Base-by-base conservation (phyloP, 2,797 vertebrate species). In the Onychomys torridus region DNA sequence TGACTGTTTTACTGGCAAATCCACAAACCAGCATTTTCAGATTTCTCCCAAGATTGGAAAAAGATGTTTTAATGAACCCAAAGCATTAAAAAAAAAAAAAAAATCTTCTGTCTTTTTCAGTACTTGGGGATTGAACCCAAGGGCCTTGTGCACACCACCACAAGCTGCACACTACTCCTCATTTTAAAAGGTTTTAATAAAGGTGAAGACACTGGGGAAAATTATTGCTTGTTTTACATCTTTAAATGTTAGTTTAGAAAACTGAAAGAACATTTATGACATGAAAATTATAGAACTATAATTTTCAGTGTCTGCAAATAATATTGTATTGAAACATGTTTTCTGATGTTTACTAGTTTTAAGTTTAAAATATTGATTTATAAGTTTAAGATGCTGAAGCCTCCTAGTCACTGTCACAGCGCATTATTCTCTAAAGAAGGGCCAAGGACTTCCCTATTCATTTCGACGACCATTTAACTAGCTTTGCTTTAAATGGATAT, bases 331-430 rank as follows among this genome's bases (percentile, higher is more conserved):
- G 37, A 76, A 61, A 34, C 82, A 61, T 0, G 40, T 95, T 88
- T 97, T 94, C 29, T 91, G 91, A 88, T 82, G 34, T 75, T 89
- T 93, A 81, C 27, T 91, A 6, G 43, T 85, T 96, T 93, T 95
- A 94, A 63, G 5, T 94, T 97, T 79, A 93, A 92, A 65, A 77
- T 96, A 81, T 78, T 79, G 57, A 95, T 78, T 91, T 32, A 82
- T 16, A 90, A 61, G 76, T 84, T 14, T 40, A 87, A 90, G 57
- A 95, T 43, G 17, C 49, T 86, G 90, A 95, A 77, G 90, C 2
- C 25, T 57, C 43, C 19, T 83, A 71, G 67, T 87, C 46, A n/a
- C 25, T 76, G 29, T 37, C 17, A 82, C 3, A 52, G 63, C 29
- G 69, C n/a, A 78, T 34, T 73, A 52, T 63, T 92, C 52, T 86